Conservation (phyloP, 1,140 invertebrate genomes). For the Nylanderia fulva region DNA sequence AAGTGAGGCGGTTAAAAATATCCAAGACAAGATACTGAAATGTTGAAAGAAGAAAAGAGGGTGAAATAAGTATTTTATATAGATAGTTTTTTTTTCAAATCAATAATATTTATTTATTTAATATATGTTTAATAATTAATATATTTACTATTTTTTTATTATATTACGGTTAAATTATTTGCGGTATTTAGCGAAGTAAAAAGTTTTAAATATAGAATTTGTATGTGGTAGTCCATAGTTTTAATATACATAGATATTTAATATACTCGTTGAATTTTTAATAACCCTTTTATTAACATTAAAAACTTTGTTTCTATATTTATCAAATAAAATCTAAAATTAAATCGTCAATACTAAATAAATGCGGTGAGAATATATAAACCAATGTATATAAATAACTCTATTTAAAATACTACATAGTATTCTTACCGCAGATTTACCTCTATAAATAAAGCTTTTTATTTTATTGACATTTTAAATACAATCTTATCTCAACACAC, state of each 20-base stretch:
- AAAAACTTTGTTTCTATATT: background rate
- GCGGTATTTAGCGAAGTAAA: background rate
- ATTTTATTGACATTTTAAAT: background rate
- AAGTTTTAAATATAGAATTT: background rate
- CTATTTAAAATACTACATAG: background rate
- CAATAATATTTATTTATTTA: background rate
- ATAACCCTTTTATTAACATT: background rate
- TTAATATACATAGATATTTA: background rate
- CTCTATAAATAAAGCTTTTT: background rate
- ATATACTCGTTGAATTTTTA: too few species aligned
- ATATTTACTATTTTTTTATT: background rate
- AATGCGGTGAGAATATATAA: background rate
- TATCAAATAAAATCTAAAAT: background rate
- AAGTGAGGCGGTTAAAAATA: background rate
- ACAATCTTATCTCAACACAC: background rate
- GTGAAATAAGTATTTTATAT: background rate
- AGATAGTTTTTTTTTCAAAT: background rate
- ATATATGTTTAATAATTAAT: background rate
- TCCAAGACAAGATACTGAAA: background rate
- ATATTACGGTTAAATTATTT: background rate
- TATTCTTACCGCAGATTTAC: background rate
- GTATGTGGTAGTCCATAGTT: background rate
- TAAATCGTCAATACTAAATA: background rate
- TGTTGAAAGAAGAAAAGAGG: background rate
- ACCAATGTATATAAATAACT: background rate